Conservation (phyloP, 2,113 vertebrate species). For the Syrmaticus mikado region DNA sequence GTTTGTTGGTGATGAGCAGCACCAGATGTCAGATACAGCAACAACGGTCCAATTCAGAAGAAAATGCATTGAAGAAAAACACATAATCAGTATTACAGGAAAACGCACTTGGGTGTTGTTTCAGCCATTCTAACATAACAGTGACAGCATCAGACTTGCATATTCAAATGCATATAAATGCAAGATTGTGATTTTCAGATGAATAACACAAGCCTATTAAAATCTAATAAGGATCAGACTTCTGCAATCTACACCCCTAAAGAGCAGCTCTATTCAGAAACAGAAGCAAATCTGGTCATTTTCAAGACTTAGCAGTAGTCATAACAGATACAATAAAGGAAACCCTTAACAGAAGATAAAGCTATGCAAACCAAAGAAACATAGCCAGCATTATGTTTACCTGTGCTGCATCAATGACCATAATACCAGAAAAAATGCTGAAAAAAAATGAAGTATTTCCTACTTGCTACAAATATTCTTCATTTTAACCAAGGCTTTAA, state of each 20-base stretch:
- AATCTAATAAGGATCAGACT: not conserved
- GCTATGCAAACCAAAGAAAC: not conserved
- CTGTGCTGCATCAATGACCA: not conserved
- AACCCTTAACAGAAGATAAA: not conserved
- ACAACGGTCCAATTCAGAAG: slow-evolving; percentile 87
- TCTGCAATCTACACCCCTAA: not conserved
- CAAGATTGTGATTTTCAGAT: not conserved
- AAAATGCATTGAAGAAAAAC: slow-evolving; percentile 89
- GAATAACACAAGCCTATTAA: not conserved
- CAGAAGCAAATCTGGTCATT: not conserved
- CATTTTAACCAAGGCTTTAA: not conserved
- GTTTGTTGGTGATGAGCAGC: slow-evolving; percentile 82
- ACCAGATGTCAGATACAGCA: slow-evolving; percentile 84
- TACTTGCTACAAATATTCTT: not conserved
- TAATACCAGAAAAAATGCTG: not conserved
- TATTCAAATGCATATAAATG: not conserved
- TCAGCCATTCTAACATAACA: slow-evolving; percentile 5
- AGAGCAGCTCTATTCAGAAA: not conserved
- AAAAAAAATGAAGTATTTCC: not conserved
- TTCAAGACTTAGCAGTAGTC: not conserved
- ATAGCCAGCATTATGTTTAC: not conserved
- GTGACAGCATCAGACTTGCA: not conserved
- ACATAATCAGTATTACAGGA: slow-evolving; percentile 98
- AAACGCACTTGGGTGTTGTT: not conserved
- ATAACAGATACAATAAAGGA: not conserved